Evolutionary conservation across 2,113 vertebrate species (phyloP).

Genomic region (Raja brachyura): DNA sequence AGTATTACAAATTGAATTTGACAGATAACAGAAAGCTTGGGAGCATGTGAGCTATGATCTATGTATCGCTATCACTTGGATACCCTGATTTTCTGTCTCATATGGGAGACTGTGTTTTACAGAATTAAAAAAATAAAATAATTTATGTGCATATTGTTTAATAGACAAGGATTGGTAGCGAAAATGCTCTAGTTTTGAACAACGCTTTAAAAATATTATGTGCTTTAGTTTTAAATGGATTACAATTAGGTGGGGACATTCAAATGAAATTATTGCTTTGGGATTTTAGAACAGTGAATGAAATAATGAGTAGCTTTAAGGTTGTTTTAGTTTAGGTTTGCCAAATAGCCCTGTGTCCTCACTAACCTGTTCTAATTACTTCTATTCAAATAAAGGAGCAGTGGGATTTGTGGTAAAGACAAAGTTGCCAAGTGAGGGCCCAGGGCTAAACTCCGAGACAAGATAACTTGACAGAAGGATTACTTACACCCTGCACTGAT

Average conservation of each 20-base stretch:
- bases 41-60: constrained; percentile 61
- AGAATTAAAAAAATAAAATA: constrained; percentile 68
- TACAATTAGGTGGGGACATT: constrained; percentile 78
- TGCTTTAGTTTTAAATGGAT: constrained; percentile 75
- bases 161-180: constrained; percentile 80
- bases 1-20: constrained; percentile 75
- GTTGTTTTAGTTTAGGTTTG: constrained; percentile 69
- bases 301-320: constrained; percentile 69
- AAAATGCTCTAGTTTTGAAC: constrained; percentile 90
- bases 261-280: constrained; percentile 61
- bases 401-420: constrained; percentile 6
- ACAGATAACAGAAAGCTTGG: constrained; percentile 54
- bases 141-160: constrained; percentile 84
- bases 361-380: constrained; percentile 12
- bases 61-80: constrained; percentile 64
- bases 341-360: constrained; percentile 28
- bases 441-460: constrained; percentile 82
- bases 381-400: neutral
- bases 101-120: constrained; percentile 66
- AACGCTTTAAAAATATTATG: constrained; percentile 80
- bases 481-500: constrained; percentile 48
- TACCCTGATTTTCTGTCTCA: constrained; percentile 70
- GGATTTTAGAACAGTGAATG: constrained; percentile 63
- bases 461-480: constrained; percentile 88
- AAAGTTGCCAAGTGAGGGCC: constrained; percentile 34